These are phyloP conservation scores for Heteropelma amictum DNA, from an alignment of 2,888 invertebrate species.

Conservation along the genomic window DNA sequence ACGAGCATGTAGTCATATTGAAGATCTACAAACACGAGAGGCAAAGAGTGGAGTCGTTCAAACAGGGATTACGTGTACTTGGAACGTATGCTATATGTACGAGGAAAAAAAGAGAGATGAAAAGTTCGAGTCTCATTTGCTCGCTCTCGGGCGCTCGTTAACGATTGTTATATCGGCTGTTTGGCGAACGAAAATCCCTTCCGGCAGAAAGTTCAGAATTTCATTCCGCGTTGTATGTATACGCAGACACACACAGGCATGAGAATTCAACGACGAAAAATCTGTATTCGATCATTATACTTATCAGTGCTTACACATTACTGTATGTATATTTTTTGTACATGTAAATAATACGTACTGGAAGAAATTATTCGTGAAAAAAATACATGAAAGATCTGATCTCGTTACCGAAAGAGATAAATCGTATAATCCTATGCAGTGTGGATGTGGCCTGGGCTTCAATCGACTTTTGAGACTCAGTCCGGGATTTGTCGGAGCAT, in stretches of 20 bases:
- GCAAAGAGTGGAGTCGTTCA: slow-evolving; percentile 32
- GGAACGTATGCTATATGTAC: slow-evolving; percentile 11
- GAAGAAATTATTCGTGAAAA: slow-evolving; percentile 27
- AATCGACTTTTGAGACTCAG: slow-evolving; percentile 47
- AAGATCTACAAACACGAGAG: slow-evolving; percentile 46
- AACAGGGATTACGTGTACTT: slow-evolving; percentile 47
- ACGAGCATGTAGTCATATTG: slow-evolving; percentile 28
- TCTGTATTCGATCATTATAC: slow-evolving; percentile 10
- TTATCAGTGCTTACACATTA: slow-evolving; percentile 1
- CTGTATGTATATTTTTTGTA: background rate
- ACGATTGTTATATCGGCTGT: slow-evolving; percentile 52
- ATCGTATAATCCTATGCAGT: slow-evolving; percentile 64
- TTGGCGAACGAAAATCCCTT: slow-evolving; percentile 53
- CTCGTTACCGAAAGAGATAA: slow-evolving; percentile 57
- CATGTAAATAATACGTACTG: background rate
- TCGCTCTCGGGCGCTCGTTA: slow-evolving; percentile 45
- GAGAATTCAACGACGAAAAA: slow-evolving; percentile 2
- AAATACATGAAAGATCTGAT: slow-evolving; percentile 59
- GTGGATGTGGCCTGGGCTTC: slow-evolving; percentile 19
- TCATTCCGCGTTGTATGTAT: background rate
- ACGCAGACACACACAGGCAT: background rate
- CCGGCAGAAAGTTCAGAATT: slow-evolving; percentile 37
- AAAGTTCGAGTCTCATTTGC: slow-evolving; percentile 47
- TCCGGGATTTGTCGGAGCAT: slow-evolving; percentile 34
- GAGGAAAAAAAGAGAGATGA: no score